Conservation (phyloP, 2,888 invertebrate genomes). For the Drosophila sordidula region DNA sequence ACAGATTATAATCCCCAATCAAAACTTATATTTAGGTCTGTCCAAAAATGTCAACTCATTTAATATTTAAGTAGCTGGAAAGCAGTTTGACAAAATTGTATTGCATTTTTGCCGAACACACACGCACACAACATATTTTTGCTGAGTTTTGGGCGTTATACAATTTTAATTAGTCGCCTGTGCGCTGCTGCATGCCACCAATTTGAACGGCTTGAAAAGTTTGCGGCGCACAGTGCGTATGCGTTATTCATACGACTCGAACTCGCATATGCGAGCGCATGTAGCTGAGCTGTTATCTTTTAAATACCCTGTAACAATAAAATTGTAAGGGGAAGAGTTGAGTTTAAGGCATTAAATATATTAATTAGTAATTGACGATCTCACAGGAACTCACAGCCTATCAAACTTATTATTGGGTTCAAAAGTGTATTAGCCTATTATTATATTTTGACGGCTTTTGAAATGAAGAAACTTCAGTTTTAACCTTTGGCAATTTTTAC, state of each 20-base stretch:
- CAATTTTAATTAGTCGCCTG: constrained; percentile 77
- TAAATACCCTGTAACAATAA: constrained; percentile 17
- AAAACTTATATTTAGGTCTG: constrained; percentile 38
- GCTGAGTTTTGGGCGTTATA: constrained; percentile 61
- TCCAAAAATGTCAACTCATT: constrained; percentile 63
- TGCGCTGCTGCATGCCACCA: constrained; percentile 67
- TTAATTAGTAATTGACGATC: too few relatives aligned
- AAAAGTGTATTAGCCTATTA: too few relatives aligned
- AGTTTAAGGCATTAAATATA: background rate
- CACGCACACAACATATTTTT: constrained; percentile 33
- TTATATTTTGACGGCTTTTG: too few relatives aligned
- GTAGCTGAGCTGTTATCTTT: constrained; percentile 20
- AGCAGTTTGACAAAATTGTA: constrained; percentile 77
- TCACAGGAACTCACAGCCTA: too few relatives aligned
- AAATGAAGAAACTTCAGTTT: too few relatives aligned
- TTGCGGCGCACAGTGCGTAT: constrained; percentile 76
- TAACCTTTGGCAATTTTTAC: too few relatives aligned
- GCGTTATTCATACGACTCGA: constrained; percentile 69
- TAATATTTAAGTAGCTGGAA: constrained; percentile 72
- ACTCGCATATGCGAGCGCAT: constrained; percentile 9
- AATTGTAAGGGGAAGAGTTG: background rate
- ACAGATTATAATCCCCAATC: constrained; percentile 1
- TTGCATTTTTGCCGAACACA: constrained; percentile 64
- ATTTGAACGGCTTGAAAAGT: constrained; percentile 77
- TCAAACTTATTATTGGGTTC: too few relatives aligned